These are phyloP conservation scores for Synanthedon formicaeformis DNA, from an alignment of 2,888 invertebrate genomes.

Conservation along the genomic window DNA sequence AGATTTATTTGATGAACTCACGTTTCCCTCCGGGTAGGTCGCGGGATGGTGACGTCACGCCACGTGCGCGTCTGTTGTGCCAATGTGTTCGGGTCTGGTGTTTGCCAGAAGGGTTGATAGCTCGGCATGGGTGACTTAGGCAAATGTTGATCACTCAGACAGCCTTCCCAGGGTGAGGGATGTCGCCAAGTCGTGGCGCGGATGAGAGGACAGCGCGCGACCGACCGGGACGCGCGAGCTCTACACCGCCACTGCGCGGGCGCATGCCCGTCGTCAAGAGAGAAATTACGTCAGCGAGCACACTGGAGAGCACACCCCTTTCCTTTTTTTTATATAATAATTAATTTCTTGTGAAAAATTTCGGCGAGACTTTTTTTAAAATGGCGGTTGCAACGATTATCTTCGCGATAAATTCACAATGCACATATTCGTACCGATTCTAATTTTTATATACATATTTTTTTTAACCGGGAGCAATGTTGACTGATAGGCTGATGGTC, in stretches of 20 bases:
- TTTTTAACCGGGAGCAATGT: no score
- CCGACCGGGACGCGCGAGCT: slow-evolving; percentile 57
- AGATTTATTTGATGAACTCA: slow-evolving; percentile 23
- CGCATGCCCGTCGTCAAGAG: slow-evolving; percentile 22
- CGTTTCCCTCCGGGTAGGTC: slow-evolving; percentile 37
- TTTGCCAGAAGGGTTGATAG: slow-evolving; percentile 2
- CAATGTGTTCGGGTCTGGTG: background rate
- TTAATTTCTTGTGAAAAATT: slow-evolving; percentile 62
- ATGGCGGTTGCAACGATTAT: background rate
- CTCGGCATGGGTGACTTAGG: slow-evolving; percentile 2
- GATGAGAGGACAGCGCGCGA: slow-evolving; percentile 27
- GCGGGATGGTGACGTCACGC: slow-evolving; percentile 31
- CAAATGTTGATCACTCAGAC: background rate
- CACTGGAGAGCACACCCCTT: slow-evolving; percentile 57
- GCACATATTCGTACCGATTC: no score
- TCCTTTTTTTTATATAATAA: slow-evolving; percentile 57
- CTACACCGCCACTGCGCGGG: slow-evolving; percentile 46
- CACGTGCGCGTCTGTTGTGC: slow-evolving; percentile 29
- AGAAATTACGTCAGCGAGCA: slow-evolving; percentile 55
- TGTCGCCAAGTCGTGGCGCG: slow-evolving; percentile 6
- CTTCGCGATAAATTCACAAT: background rate
- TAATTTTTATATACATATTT: no score
- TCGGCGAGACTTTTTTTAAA: slow-evolving; percentile 38
- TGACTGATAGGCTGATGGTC: no score
- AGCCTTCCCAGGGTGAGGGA: slow-evolving; percentile 7